These are phyloP conservation scores for Macrobrachium rosenbergii DNA, from an alignment of 1,140 invertebrate genomes.

Conservation along the genomic window DNA sequence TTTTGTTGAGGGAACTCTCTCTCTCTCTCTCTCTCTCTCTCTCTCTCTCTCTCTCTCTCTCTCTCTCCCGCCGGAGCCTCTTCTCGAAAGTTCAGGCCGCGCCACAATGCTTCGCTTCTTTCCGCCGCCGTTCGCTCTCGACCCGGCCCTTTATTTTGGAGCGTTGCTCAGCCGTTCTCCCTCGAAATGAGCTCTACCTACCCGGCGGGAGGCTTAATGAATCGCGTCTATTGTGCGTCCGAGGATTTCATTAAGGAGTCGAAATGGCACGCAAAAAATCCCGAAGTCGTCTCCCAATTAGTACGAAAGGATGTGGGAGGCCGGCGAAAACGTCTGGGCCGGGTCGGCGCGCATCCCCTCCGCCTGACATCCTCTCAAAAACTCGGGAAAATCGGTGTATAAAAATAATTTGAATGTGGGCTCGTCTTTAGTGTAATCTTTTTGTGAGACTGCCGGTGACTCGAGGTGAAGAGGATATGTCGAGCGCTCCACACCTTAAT, in stretches of 20 bases:
- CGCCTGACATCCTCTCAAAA: slow-evolving; percentile 57
- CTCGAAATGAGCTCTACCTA: background rate
- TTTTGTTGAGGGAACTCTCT: slow-evolving; percentile 1
- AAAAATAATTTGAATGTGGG: slow-evolving; percentile 61
- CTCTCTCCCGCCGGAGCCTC: slow-evolving; percentile 5
- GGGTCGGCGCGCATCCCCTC: background rate
- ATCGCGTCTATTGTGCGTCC: too few relatives aligned
- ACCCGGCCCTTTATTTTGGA: background rate
- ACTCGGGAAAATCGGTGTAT: slow-evolving; percentile 59
- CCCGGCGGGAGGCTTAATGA: background rate
- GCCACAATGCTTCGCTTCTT: background rate
- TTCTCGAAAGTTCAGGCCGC: background rate
- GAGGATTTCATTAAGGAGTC: background rate
- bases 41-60: too few relatives aligned
- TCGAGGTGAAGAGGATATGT: slow-evolving; percentile 43
- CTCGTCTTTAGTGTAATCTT: slow-evolving; percentile 60
- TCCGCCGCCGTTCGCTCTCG: background rate
- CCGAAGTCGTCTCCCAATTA: too few relatives aligned
- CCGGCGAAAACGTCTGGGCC: background rate
- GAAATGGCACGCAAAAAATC: background rate
- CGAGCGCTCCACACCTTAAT: slow-evolving; percentile 56
- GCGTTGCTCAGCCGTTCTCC: background rate
- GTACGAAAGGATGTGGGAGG: too few relatives aligned
- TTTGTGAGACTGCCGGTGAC: slow-evolving; percentile 55
- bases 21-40: too few relatives aligned